These are phyloP conservation scores for Callaeas wilsoni DNA, from an alignment of 2,113 vertebrate species.

Conservation along the genomic window DNA sequence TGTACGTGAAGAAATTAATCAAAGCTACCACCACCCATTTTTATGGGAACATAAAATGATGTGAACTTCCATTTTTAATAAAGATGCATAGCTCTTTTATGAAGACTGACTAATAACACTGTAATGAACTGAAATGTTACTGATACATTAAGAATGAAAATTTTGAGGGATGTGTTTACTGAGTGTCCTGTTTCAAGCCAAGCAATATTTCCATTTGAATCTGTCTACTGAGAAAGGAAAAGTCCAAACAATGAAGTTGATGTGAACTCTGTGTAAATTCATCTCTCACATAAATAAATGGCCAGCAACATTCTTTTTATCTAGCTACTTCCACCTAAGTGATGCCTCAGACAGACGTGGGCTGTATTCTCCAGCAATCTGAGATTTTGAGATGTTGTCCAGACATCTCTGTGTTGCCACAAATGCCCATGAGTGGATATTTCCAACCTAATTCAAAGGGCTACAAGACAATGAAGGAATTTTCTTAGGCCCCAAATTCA, in stretches of 20 bases:
- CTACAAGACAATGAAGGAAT: not conserved
- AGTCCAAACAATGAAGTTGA: not conserved
- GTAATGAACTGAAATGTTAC: slow-evolving; percentile 73
- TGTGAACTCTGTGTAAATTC: not conserved
- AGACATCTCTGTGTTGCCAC: not conserved
- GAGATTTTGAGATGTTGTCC: not conserved
- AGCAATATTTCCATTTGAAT: not conserved
- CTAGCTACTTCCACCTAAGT: not conserved
- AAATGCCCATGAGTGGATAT: not conserved
- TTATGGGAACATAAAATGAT: slow-evolving; percentile 93
- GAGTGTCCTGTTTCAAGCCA: not conserved
- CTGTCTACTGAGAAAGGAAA: not conserved
- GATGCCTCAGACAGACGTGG: not conserved
- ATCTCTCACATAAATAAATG: not conserved
- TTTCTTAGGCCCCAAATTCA: not conserved
- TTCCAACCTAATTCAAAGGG: not conserved
- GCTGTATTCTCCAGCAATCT: not conserved
- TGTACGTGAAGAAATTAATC: slow-evolving; percentile 90
- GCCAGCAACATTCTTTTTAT: not conserved
- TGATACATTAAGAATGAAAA: slow-evolving; percentile 61
- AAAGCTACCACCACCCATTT: slow-evolving; percentile 84
- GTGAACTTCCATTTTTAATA: slow-evolving; percentile 95
- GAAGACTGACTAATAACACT: slow-evolving; percentile 89
- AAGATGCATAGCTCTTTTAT: slow-evolving; percentile 90
- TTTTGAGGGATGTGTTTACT: slow-evolving; percentile 67